Base-by-base conservation (phyloP, 2,888 invertebrate species). In the Dicranocentrus wangi region DNA sequence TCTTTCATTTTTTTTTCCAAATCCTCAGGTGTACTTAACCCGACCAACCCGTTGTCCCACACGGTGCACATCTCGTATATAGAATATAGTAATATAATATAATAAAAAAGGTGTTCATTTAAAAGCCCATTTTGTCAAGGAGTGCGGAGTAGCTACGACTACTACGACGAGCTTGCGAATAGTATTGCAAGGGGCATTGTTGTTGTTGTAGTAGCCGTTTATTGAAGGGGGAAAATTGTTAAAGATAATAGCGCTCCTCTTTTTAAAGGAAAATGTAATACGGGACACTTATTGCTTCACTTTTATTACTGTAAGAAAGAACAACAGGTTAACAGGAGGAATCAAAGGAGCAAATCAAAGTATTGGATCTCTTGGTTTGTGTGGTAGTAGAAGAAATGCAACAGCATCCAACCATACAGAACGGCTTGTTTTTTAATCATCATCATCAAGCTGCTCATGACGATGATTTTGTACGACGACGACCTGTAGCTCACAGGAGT, bases 281-380 rank as follows among this genome's bases (percentile, higher is more conserved):
- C 72, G 72, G 79, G 79, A 72, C 66, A 79, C 53, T 72, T 68
- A 79, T 66, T 79, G 66, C 78, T 71, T 68, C 8, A 32, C 3
- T 32, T 79, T 79, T 79, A 79, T 72, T 72, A 79, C 71, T 68
- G 79, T 72, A 72, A 66, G 70, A 71, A 65, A 70, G 65, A 19
- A 23, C 43, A 47, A 51, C 23, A 25, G 23, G 65, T 32, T 68
- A 68, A 60, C 47, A 76, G 60, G 47, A 73, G 60, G 32, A 3
- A 17, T 17, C 21, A 19, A 23, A 19, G 15, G 7, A 43, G 42
- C 15, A 66, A 39, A 55, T 51, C 51, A 32, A 70, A 10, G 63
- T 32, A 63, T 13, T 21, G 17, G 25, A 58, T 19, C 17, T 51
- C n/a, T n/a, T n/a, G 5, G 7, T 17, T 51, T n/a, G n/a, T n/a